These are phyloP conservation scores for Nannobrachium achirus DNA, from an alignment of 2,113 vertebrate genomes.

Conservation along the genomic window DNA sequence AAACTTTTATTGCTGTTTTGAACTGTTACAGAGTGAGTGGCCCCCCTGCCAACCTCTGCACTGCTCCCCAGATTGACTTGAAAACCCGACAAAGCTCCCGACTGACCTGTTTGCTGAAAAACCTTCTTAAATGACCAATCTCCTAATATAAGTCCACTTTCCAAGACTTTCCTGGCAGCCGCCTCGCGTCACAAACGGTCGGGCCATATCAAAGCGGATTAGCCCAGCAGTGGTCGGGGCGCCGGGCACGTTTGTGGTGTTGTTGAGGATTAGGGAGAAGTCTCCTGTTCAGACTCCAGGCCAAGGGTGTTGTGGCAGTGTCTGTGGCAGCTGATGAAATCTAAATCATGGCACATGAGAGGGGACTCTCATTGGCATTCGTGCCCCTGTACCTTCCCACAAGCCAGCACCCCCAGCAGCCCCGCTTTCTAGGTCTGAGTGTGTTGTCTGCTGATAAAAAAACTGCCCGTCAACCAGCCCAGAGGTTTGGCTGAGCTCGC, in stretches of 20 bases:
- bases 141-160: conserved; percentile 9
- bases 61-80: conserved; percentile 49
- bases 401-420: conserved; percentile 56
- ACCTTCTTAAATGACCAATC: conserved; percentile 7
- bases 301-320: conserved; percentile 34
- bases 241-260: conserved; percentile 5
- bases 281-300: conserved; percentile 28
- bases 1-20: conserved; percentile 77
- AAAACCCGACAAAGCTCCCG: conserved; percentile 36
- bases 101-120: conserved; percentile 41
- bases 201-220: conserved; percentile 39
- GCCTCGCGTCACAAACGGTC: background rate
- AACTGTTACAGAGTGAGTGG: conserved; percentile 54
- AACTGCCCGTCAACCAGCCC: conserved; percentile 44
- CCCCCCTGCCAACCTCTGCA: conserved; percentile 52
- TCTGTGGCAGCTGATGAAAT: conserved; percentile 55
- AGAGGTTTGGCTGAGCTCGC: conserved; percentile 49
- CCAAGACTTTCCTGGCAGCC: background rate
- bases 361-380: conserved; percentile 77
- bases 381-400: conserved; percentile 54
- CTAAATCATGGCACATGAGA: conserved; percentile 37
- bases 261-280: conserved; percentile 36
- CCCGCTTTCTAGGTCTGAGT: conserved; percentile 54
- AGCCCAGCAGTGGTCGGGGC: conserved; percentile 21
- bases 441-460: conserved; percentile 75